A percentile compares a stretch with the other conserved stretches of the same genome.
These are phyloP conservation scores for Thumatha senex DNA, from an alignment of 2,888 invertebrate species.

Conservation along the genomic window DNA sequence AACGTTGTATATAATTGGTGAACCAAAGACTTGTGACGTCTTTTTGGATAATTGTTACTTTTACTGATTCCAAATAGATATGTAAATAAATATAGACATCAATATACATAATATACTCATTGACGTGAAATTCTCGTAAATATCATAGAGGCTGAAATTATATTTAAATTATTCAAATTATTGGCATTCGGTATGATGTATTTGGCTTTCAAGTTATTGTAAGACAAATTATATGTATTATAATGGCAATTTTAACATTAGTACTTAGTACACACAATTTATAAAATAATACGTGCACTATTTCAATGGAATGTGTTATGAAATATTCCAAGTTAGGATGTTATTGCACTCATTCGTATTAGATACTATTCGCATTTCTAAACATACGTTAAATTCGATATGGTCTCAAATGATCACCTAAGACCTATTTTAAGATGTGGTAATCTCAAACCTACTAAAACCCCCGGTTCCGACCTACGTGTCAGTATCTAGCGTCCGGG, in stretches of 20 bases:
- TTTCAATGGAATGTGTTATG: background rate
- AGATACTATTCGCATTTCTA: too few species aligned
- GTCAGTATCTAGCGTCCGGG: too few species aligned
- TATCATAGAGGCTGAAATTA: slow-evolving; percentile 53
- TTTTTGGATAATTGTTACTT: slow-evolving; percentile 64
- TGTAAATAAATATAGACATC: slow-evolving; percentile 54
- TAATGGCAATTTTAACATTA: slow-evolving; percentile 10
- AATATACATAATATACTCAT: slow-evolving; percentile 47
- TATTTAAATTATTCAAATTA: slow-evolving; percentile 42
- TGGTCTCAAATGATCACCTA: too few species aligned
- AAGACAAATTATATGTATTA: slow-evolving; percentile 22
- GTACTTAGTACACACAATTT: slow-evolving; percentile 19
- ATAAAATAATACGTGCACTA: slow-evolving; percentile 7
- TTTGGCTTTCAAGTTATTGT: slow-evolving; percentile 36
- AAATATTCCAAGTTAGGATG: background rate
- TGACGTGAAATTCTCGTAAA: slow-evolving; percentile 58
- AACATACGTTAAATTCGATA: too few species aligned
- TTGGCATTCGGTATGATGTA: slow-evolving; percentile 59
- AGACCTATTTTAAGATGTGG: too few species aligned
- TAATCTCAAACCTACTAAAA: too few species aligned
- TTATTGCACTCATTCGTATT: background rate
- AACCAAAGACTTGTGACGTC: slow-evolving; percentile 75
- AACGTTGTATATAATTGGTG: slow-evolving; percentile 71
- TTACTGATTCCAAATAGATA: slow-evolving; percentile 45
- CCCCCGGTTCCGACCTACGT: too few species aligned